Evolutionary conservation across 2,797 vertebrate species (phyloP), one percentile per base, ranked within the genome.

Genomic region (Lacerta viridis): DNA sequence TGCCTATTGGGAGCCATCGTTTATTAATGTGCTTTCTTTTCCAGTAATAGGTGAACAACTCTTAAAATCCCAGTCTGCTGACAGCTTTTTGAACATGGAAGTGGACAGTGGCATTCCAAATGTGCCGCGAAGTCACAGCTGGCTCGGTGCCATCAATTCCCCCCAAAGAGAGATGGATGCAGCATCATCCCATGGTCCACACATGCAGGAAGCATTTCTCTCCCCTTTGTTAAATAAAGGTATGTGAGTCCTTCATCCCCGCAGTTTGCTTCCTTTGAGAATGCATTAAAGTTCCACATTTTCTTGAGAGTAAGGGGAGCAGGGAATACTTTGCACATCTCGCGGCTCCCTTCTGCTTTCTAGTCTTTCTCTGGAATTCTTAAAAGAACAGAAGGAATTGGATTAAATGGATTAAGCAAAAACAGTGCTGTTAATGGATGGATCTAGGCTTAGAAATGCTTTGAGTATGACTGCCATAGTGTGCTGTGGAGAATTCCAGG

Each of bases 181-280:
- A 0, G 96, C 97, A 88, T 98, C 98, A 0, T 98, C 98, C 1
- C 98, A 97, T 83, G 97, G 98, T 86, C 98, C 98, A 7, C 98
- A 98, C 89, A 98, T 98, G n/a, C 98, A 99, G 80, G 98, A 99
- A 13, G 99, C 99, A 10, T 98, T 99, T 92, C 97, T 99, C 79
- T 99, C 98, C 50, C 98, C 99, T 90, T 97, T 99, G 93, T 97
- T 98, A 85, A 98, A 97, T 96, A 99, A 99, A 98, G 98, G 99
- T 99, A 88, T 93, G 94, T 91, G 76, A 80, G 43, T 66, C 89
- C 74, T 50, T 93, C 11, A 41, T 72, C 75, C 75, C 84, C 29
- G 69, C 72, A 41, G 13, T 18, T 46, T 23, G 36, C 39, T 55
- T 41, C 2, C 80, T 18, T 68, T 41, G 61, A 76, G 20, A 74